phyloP scores from a whole-genome alignment of 2,113 vertebrate species.

The Aramus guarauna region DNA sequence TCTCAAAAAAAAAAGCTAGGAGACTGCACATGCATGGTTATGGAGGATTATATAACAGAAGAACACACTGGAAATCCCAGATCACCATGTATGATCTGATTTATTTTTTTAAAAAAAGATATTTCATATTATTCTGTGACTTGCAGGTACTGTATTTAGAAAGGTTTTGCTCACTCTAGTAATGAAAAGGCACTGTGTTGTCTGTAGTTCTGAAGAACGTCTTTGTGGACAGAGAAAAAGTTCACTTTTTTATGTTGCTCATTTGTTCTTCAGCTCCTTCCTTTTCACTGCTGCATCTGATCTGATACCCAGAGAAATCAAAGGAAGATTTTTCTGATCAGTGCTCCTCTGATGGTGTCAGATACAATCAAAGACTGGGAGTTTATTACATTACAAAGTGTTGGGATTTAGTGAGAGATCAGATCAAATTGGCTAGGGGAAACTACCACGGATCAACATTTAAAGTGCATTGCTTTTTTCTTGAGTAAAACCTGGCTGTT shows the following conservation, averaged over 20 bases:
- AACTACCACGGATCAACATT: background rate
- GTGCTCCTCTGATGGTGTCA: background rate
- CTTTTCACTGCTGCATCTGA: slow-evolving; percentile 7
- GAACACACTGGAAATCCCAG: background rate
- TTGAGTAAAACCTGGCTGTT: background rate
- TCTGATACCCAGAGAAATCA: slow-evolving; percentile 27
- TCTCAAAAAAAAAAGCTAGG: background rate
- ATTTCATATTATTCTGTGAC: background rate
- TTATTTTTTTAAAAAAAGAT: background rate
- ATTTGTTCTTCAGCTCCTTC: slow-evolving; percentile 10
- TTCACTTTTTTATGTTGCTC: background rate
- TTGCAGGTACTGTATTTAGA: background rate
- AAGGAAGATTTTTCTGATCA: slow-evolving; percentile 41
- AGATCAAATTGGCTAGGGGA: background rate
- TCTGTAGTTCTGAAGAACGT: background rate
- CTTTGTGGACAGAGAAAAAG: slow-evolving; percentile 14
- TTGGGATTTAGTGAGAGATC: background rate
- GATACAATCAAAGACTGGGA: slow-evolving; percentile 22
- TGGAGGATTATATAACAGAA: background rate
- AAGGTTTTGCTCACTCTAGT: background rate
- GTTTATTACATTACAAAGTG: slow-evolving; percentile 22
- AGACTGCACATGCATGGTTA: background rate
- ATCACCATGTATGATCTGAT: background rate
- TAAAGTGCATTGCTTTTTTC: background rate
- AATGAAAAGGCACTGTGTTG: background rate